Conservation (phyloP, 2,113 vertebrate species). For the Natator depressus region DNA sequence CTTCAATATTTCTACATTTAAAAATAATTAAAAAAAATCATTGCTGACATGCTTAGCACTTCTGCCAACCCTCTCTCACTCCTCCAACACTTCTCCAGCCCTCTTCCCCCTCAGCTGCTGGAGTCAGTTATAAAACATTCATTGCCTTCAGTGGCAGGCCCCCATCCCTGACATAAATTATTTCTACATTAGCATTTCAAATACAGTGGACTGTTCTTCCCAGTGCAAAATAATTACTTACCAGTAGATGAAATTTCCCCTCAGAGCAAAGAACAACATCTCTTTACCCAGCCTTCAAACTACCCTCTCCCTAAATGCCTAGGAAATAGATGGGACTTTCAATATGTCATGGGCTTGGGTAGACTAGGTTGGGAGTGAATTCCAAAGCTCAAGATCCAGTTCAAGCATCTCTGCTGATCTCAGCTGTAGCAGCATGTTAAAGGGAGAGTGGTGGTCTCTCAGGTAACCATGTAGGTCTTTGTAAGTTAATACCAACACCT, state of each 20-base stretch:
- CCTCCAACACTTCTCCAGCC: neutral
- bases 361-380: constrained; percentile 2
- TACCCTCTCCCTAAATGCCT: neutral
- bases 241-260: neutral
- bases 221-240: neutral
- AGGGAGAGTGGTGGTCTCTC: constrained; percentile 30
- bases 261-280: neutral
- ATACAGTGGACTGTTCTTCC: neutral
- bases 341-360: neutral
- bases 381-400: neutral
- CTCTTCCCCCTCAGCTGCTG: neutral
- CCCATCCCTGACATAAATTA: neutral
- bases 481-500: constrained; percentile 36
- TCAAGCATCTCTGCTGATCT: neutral
- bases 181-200: neutral
- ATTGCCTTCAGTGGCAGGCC: neutral
- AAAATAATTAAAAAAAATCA: neutral
- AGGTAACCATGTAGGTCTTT: constrained; percentile 28
- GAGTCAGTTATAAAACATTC: accelerated
- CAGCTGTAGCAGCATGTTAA: neutral
- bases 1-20: neutral
- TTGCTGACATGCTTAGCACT: neutral
- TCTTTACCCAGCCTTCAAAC: neutral
- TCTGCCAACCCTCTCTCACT: neutral
- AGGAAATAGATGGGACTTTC: neutral